Conservation (phyloP, 2,888 invertebrate genomes). For the Agonopterix subpropinquella region DNA sequence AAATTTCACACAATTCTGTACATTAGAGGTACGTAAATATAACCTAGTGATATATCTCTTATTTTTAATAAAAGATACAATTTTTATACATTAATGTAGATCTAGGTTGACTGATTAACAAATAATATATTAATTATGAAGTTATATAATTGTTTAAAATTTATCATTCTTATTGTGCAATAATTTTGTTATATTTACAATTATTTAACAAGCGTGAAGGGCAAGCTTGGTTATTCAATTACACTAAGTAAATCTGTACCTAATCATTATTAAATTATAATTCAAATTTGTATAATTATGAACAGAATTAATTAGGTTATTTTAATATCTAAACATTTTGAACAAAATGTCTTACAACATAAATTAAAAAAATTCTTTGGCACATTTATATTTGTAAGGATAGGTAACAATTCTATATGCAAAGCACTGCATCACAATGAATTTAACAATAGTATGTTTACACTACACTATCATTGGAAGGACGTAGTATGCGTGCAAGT, state of each 20-base stretch:
- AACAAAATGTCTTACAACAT: no score
- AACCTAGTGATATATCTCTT: slow-evolving; percentile 55
- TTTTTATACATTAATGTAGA: slow-evolving; percentile 44
- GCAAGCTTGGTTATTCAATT: slow-evolving; percentile 49
- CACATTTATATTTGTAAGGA: slow-evolving; percentile 17
- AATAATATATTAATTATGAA: slow-evolving; percentile 39
- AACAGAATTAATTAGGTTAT: no score
- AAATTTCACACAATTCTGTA: slow-evolving; percentile 45
- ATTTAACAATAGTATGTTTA: slow-evolving; percentile 27
- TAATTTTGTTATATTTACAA: slow-evolving; percentile 55
- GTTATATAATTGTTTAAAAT: slow-evolving; percentile 34
- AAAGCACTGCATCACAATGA: slow-evolving; percentile 41
- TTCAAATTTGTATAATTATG: slow-evolving; percentile 4
- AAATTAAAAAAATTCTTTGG: no score
- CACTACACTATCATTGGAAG: slow-evolving; percentile 31
- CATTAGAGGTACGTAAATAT: slow-evolving; percentile 53
- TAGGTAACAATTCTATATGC: slow-evolving; percentile 25
- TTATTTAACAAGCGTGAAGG: slow-evolving; percentile 58
- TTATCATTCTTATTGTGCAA: slow-evolving; percentile 54
- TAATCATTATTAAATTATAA: slow-evolving; percentile 14
- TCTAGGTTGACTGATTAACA: slow-evolving; percentile 45
- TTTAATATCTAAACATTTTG: no score
- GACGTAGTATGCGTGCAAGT: slow-evolving; percentile 18
- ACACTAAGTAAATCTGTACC: slow-evolving; percentile 10
- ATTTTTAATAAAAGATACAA: slow-evolving; percentile 62